Conservation (phyloP, 2,888 invertebrate genomes). For the Stenotaenia linearis region DNA sequence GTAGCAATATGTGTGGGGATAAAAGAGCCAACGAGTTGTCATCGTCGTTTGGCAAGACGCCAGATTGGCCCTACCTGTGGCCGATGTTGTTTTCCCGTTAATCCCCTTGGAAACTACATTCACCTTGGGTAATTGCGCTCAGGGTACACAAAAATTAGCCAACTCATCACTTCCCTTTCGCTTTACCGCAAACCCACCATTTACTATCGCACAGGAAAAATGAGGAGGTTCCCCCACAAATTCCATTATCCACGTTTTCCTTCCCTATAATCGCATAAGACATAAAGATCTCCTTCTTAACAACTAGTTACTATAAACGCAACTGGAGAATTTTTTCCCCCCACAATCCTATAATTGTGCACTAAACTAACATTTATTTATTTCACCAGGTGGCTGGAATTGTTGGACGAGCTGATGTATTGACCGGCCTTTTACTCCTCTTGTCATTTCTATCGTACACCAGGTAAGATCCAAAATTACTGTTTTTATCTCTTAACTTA, state of each 20-base stretch:
- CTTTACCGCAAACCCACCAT: conserved; percentile 13
- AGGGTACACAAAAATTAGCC: conserved; percentile 20
- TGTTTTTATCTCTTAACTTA: not conserved
- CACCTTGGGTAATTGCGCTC: conserved; percentile 19
- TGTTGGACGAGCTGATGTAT: conserved; percentile 79
- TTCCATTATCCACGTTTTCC: conserved; percentile 24
- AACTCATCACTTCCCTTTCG: conserved; percentile 28
- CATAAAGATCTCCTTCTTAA: conserved; percentile 12
- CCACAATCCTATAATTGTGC: conserved; percentile 15
- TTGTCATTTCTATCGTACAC: conserved; percentile 72
- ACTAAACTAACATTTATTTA: conserved; percentile 33
- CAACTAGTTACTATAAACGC: not conserved
- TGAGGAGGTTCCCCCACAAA: conserved; percentile 2
- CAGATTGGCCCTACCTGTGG: conserved; percentile 20
- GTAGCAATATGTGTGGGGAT: not conserved
- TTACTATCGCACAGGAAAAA: not conserved
- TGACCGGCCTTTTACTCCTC: conserved; percentile 76
- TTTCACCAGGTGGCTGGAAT: conserved; percentile 71
- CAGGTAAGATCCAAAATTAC: conserved; percentile 55
- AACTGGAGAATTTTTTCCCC: not conserved
- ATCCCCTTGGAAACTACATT: conserved; percentile 30
- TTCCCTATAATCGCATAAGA: conserved; percentile 26
- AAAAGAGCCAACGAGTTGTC: not conserved
- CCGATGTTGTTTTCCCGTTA: conserved; percentile 34
- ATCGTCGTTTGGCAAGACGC: not conserved